phyloP scores from a whole-genome alignment of 1,140 invertebrate species.

The Acromyrmex echinatior region DNA sequence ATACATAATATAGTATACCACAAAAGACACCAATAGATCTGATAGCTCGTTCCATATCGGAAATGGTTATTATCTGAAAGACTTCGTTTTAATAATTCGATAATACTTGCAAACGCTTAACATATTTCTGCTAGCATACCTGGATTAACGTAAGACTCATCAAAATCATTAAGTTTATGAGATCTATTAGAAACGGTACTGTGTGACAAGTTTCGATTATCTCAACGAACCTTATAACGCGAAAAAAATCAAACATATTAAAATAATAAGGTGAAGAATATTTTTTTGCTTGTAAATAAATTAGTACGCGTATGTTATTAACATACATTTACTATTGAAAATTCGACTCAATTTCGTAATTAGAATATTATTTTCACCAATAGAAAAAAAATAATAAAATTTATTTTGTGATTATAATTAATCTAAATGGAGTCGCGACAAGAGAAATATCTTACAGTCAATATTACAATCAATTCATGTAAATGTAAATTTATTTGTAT shows the following conservation, averaged over 20 bases:
- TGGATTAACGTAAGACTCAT: not conserved
- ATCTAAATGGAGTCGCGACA: not conserved
- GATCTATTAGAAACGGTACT: not conserved
- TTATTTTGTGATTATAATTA: not conserved
- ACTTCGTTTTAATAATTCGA: not conserved
- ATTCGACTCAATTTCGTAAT: not conserved
- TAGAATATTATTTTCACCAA: not conserved
- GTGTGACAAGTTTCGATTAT: slow-evolving; percentile 1
- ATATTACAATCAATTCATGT: not conserved
- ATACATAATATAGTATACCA: not conserved
- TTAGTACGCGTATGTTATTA: not conserved
- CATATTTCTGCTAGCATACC: not conserved
- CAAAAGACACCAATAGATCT: not conserved
- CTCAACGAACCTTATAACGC: slow-evolving; percentile 22
- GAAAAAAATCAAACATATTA: not conserved
- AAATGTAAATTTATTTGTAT: not conserved
- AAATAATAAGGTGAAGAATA: not conserved
- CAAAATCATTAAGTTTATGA: not conserved
- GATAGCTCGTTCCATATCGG: not conserved
- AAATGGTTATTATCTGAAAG: slow-evolving; percentile 15
- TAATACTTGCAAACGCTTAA: not conserved
- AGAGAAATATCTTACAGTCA: not conserved
- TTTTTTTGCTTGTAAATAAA: not conserved
- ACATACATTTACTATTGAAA: not conserved
- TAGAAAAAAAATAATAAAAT: not conserved